phyloP scores from a whole-genome alignment of 37 sponge, comb jelly and placozoan species.

The Geodia barretti region DNA sequence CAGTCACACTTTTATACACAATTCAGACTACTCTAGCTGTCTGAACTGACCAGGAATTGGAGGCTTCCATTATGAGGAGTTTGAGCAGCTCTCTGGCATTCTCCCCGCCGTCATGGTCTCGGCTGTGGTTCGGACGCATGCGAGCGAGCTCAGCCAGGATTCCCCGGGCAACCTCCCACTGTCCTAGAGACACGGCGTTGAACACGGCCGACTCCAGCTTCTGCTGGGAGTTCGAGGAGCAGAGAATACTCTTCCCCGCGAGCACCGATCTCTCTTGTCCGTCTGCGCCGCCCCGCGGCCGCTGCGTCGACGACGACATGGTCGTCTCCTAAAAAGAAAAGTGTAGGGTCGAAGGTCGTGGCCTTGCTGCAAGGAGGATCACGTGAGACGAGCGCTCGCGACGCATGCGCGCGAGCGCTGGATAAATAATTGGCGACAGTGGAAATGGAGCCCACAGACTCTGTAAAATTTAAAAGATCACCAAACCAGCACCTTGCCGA shows the following conservation, averaged over 20 bases:
- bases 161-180: conserved; percentile 81
- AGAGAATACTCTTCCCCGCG: not conserved
- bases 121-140: not conserved
- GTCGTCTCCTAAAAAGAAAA: too few relatives aligned
- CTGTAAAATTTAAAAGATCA: too few relatives aligned
- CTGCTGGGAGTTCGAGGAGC: conserved; percentile 6
- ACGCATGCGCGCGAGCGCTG: not conserved
- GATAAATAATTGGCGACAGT: too few relatives aligned
- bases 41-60: conserved; percentile 52
- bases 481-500: too few relatives aligned
- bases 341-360: too few relatives aligned
- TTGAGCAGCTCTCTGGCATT: conserved; percentile 51
- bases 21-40: not conserved
- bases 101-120: not conserved
- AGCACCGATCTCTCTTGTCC: too few relatives aligned
- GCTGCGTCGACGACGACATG: too few relatives aligned
- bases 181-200: conserved; percentile 69
- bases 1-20: too few relatives aligned
- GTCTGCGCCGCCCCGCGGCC: too few relatives aligned
- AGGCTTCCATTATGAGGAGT: conserved; percentile 35
- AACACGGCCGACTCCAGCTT: conserved; percentile 50
- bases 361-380: too few relatives aligned
- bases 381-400: too few relatives aligned
- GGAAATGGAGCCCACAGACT: too few relatives aligned
- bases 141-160: conserved; percentile 12